Evolutionary conservation across 2,113 vertebrate species (phyloP).

Genomic region (Chloebia gouldiae): DNA sequence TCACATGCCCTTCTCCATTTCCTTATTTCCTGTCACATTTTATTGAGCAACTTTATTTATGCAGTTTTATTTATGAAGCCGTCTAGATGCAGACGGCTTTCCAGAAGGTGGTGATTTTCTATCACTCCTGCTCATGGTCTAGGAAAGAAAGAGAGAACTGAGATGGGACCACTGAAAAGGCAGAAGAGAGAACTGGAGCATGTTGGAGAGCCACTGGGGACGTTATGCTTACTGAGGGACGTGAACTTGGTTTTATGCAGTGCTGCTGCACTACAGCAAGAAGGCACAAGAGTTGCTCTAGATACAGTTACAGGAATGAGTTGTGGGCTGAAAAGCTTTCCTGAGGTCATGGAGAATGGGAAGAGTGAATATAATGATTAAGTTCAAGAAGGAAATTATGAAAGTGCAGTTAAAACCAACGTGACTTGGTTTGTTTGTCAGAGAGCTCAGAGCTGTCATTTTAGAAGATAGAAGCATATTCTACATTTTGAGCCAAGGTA

Average conservation of each 20-base stretch:
- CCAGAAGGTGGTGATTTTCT: not conserved
- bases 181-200: not conserved
- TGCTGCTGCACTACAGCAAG: not conserved
- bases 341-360: not conserved
- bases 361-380: not conserved
- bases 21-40: not conserved
- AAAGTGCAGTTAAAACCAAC: not conserved
- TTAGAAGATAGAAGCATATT: not conserved
- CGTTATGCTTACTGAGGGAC: not conserved
- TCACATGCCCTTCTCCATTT: not conserved
- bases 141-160: not conserved
- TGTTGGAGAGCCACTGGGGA: not conserved
- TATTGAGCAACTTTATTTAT: not conserved
- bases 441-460: not conserved
- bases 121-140: not conserved
- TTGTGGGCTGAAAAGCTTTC: not conserved
- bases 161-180: not conserved
- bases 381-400: not conserved
- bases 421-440: not conserved
- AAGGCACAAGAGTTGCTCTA: not conserved
- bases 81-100: not conserved
- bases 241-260: not conserved
- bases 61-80: not conserved
- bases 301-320: not conserved
- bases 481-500: not conserved